These are phyloP conservation scores for Argopecten irradians DNA, from an alignment of 1,140 invertebrate species.

Conservation along the genomic window DNA sequence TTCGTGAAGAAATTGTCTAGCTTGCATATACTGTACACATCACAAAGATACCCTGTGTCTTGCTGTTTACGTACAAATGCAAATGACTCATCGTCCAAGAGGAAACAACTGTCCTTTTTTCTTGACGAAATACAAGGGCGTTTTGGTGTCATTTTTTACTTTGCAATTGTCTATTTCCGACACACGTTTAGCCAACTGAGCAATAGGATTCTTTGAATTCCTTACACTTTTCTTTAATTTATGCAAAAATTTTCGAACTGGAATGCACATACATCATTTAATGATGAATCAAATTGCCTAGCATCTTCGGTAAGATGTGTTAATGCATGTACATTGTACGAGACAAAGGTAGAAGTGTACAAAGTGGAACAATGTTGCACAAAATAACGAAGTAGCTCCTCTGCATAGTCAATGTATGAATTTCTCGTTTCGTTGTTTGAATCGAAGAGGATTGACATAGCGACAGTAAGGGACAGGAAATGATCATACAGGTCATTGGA, in stretches of 20 bases:
- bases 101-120: conserved; percentile 32
- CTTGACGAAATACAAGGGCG: neutral
- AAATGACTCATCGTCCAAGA: conserved; percentile 23
- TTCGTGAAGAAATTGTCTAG: neutral
- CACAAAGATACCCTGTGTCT: conserved; percentile 24
- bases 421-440: neutral
- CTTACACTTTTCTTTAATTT: conserved; percentile 24
- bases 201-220: conserved; percentile 31
- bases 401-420: neutral
- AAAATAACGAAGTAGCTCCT: neutral
- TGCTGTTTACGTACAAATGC: conserved; percentile 20
- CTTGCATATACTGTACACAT: neutral
- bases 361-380: neutral
- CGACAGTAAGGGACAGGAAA: neutral
- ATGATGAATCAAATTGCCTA: neutral
- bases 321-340: neutral
- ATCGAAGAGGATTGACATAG: neutral
- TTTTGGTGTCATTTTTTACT: neutral
- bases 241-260: conserved; percentile 28
- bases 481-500: neutral
- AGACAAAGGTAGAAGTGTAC: neutral
- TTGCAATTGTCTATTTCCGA: neutral
- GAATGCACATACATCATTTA: conserved; percentile 29
- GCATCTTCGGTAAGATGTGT: neutral
- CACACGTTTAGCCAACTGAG: conserved; percentile 25